These are phyloP conservation scores for Melitaea athalia DNA, from an alignment of 2,888 invertebrate genomes.

Conservation along the genomic window DNA sequence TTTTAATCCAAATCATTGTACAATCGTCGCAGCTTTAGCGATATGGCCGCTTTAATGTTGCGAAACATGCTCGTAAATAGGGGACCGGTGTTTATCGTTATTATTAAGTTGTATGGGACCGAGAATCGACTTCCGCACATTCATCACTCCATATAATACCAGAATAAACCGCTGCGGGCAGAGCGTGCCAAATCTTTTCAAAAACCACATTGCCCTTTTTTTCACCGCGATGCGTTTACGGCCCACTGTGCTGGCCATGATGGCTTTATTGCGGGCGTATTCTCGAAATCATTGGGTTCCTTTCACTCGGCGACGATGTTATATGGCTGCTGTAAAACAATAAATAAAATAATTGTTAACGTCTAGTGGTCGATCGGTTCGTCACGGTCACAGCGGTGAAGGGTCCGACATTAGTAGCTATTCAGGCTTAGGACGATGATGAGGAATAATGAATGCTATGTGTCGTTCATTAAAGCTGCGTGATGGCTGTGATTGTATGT, in stretches of 20 bases:
- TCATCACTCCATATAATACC: slow-evolving; percentile 61
- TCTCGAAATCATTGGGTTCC: slow-evolving; percentile 65
- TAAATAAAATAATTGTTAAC: slow-evolving; percentile 76
- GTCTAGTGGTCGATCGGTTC: slow-evolving; percentile 62
- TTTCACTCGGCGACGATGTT: slow-evolving; percentile 66
- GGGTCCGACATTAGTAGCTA: slow-evolving; percentile 47
- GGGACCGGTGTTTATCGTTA: slow-evolving; percentile 75
- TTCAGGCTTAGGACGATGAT: slow-evolving; percentile 48
- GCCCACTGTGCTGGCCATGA: slow-evolving; percentile 62
- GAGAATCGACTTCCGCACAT: slow-evolving; percentile 75
- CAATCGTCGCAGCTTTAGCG: slow-evolving; percentile 65
- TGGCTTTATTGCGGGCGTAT: slow-evolving; percentile 77
- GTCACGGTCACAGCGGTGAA: slow-evolving; percentile 55
- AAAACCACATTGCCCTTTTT: slow-evolving; percentile 54
- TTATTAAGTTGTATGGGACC: slow-evolving; percentile 77
- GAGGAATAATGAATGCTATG: slow-evolving; percentile 52
- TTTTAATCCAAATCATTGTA: slow-evolving; percentile 60
- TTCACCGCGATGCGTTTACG: slow-evolving; percentile 37
- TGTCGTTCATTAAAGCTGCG: slow-evolving; percentile 49
- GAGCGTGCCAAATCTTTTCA: slow-evolving; percentile 72
- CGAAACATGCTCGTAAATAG: slow-evolving; percentile 71
- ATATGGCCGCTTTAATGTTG: slow-evolving; percentile 73
- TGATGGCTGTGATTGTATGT: slow-evolving; percentile 40
- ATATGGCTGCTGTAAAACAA: slow-evolving; percentile 78
- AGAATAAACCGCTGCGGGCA: slow-evolving; percentile 46